These are phyloP conservation scores for Anoplolepis gracilipes DNA, from an alignment of 1,140 invertebrate species.

Conservation along the genomic window DNA sequence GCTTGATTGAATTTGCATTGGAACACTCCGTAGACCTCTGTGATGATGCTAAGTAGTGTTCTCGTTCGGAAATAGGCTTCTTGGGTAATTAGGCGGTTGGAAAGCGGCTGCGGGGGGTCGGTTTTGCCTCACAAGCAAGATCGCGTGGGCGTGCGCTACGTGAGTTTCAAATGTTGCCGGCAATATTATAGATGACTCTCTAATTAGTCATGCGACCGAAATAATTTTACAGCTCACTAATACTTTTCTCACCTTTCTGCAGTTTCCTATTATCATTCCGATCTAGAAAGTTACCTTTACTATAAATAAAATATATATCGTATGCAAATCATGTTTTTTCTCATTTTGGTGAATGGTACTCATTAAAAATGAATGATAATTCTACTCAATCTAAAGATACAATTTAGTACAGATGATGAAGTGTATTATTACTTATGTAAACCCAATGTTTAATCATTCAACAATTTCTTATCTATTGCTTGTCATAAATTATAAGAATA, in stretches of 20 bases:
- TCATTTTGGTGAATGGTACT: neutral
- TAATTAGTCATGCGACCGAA: constrained; percentile 79
- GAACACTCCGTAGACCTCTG: constrained; percentile 67
- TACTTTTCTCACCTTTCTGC: constrained; percentile 50
- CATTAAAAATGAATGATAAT: constrained; percentile 4
- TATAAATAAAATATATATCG: constrained; percentile 36
- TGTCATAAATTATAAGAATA: neutral
- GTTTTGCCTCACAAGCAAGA: constrained; percentile 63
- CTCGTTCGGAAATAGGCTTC: constrained; percentile 77
- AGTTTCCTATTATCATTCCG: constrained; percentile 15
- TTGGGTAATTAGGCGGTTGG: constrained; percentile 81
- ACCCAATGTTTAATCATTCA: neutral
- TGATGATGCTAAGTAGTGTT: constrained; percentile 38
- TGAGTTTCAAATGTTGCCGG: constrained; percentile 75
- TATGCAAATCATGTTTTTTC: neutral
- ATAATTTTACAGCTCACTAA: constrained; percentile 68
- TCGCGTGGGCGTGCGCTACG: constrained; percentile 79
- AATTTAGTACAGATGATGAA: too few species aligned
- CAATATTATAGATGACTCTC: constrained; percentile 80
- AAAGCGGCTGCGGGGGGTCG: constrained; percentile 78
- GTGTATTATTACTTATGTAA: neutral
- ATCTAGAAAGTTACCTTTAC: neutral
- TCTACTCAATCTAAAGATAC: neutral
- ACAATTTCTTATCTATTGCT: neutral
- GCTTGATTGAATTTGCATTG: constrained; percentile 7